phyloP scores from a whole-genome alignment of 2,888 invertebrate species.

The Acrobeloides nanus region DNA sequence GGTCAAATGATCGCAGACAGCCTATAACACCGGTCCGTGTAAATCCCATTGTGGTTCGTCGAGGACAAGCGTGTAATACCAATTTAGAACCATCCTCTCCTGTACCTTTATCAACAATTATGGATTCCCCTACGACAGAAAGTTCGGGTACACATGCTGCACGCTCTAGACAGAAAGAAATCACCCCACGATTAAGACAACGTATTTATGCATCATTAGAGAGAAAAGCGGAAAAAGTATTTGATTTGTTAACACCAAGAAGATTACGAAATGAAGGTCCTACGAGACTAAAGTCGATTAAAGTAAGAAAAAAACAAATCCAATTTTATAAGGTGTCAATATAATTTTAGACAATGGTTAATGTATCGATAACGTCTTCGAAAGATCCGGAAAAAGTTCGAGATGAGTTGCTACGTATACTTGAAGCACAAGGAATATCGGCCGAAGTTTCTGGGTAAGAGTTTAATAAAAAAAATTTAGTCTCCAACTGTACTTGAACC shows the following conservation, averaged over 20 bases:
- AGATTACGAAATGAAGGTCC: constrained; percentile 34
- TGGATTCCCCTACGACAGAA: too few species aligned
- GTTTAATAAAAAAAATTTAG: too few species aligned
- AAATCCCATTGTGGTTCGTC: too few species aligned
- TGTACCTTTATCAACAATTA: too few species aligned
- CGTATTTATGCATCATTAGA: constrained; percentile 67
- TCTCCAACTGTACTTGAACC: too few species aligned
- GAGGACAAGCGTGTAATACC: too few species aligned
- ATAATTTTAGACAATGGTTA: constrained; percentile 63
- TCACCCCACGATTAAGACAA: constrained; percentile 38
- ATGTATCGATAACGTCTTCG: constrained; percentile 67
- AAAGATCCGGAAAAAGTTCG: constrained; percentile 65
- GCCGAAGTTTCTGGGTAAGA: constrained; percentile 38
- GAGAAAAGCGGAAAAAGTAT: constrained; percentile 65
- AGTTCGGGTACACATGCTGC: too few species aligned
- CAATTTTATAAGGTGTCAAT: not conserved
- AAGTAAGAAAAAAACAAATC: constrained; percentile 15
- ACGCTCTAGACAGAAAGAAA: constrained; percentile 9
- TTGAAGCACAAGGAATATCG: constrained; percentile 53
- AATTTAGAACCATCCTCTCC: too few species aligned
- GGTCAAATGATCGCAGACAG: too few species aligned
- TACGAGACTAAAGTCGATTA: constrained; percentile 16
- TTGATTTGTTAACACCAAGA: constrained; percentile 66
- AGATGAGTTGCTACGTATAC: constrained; percentile 62
- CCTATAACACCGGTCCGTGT: too few species aligned